phyloP scores from a whole-genome alignment of 1,140 invertebrate genomes.

The Cyclina sinensis region DNA sequence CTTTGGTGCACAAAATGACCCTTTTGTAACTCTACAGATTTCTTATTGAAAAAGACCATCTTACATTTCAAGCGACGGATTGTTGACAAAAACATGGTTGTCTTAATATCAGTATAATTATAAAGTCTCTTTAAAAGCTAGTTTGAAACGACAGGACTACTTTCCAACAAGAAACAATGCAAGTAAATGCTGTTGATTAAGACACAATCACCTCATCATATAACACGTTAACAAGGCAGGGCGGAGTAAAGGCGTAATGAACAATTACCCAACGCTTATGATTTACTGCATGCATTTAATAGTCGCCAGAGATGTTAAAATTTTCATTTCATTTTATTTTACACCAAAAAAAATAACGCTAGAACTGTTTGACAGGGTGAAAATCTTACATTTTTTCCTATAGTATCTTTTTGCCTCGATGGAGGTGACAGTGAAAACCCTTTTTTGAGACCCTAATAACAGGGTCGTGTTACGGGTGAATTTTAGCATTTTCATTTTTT shows the following conservation, averaged over 20 bases:
- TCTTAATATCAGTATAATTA: too few species aligned
- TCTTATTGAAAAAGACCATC: too few species aligned
- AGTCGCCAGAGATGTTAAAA: not conserved
- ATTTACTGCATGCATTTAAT: not conserved
- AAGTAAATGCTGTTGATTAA: not conserved
- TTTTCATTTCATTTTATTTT: too few species aligned
- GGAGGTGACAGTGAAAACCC: too few species aligned
- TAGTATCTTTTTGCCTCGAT: not conserved
- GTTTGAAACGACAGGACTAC: not conserved
- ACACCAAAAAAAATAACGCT: not conserved
- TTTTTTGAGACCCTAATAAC: too few species aligned
- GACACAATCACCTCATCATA: not conserved
- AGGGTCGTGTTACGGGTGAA: too few species aligned
- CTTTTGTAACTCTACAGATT: too few species aligned
- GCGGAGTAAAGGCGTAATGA: not conserved
- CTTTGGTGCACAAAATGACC: too few species aligned
- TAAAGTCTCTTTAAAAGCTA: not conserved
- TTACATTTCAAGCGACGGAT: too few species aligned
- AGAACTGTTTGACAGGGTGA: not conserved
- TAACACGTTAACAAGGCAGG: not conserved
- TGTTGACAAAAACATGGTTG: too few species aligned
- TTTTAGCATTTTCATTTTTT: too few species aligned
- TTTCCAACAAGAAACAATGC: not conserved
- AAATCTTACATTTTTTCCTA: not conserved
- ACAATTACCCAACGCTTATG: not conserved